Evolutionary conservation across 1,140 invertebrate species (phyloP), one percentile per base, ranked within the genome.

Genomic region (Drosophila micromelanica): DNA sequence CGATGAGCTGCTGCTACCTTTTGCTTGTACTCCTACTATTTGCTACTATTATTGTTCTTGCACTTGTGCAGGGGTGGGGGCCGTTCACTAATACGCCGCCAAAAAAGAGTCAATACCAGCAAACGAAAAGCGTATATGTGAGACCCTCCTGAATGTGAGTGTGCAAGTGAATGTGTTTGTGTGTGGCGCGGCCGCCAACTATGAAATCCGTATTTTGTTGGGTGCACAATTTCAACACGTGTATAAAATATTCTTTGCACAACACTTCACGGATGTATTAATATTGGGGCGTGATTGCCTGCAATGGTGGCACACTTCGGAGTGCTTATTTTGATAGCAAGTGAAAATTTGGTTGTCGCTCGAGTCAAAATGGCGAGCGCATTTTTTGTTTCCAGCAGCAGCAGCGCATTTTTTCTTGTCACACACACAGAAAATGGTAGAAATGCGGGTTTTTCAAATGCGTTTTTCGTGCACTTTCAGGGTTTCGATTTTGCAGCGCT

Each of bases 361-460:
- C 75, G 56, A 90, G 73, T 90, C 80, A 91, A 91, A 91, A 91
- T 91, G 89, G 89, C 87, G 89, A 90, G 87, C 84, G 81, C 73
- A 85, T 86, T 90, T 87, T 80, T 90, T 90, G 78, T 70, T 80
- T 90, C 80, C 80, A 79, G 72, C 80, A 78, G 46, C 55, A 55
- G 51, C 60, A 77, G 87, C 67, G 76, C 86, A 82, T 87, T 90
- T 90, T 80, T 91, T 80, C 80, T 69, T 75, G 73, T 86, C 80
- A 90, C 84, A 84, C 75, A 87, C 78, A 87, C 80, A 79, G 71
- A 70, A 84, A 84, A 72, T 64, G 56, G 46, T 73, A 59, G 76
- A 61, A 59, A 75, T 73, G 55, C 73, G 62, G 46, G 67, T 84
- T 89, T 54, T 85, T 87, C 77, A 72, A 32, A 38, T 27, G 54